phyloP scores from a whole-genome alignment of 2,113 vertebrate genomes.

The Podarcis muralis region DNA sequence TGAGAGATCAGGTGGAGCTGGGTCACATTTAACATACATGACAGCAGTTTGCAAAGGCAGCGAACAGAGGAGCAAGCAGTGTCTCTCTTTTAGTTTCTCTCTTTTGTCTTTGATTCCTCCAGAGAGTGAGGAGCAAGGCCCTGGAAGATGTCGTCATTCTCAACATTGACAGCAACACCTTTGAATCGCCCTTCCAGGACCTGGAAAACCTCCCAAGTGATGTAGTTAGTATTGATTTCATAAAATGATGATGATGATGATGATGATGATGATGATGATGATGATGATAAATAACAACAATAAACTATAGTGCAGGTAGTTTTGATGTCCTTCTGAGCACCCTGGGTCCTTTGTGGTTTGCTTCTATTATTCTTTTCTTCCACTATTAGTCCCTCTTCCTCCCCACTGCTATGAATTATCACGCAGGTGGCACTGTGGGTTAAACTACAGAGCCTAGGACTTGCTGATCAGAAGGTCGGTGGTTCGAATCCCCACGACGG shows the following conservation, averaged over 20 bases:
- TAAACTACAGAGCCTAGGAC: no score
- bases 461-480: no score
- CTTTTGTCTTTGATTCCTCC: constrained; percentile 9
- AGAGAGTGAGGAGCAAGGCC: constrained; percentile 81
- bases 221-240: constrained; percentile 77
- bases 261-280: no score
- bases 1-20: not conserved
- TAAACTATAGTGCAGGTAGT: not conserved
- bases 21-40: not conserved
- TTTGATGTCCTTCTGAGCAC: not conserved
- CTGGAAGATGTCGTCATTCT: constrained; percentile 90
- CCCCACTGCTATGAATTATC: not conserved
- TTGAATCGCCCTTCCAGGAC: constrained; percentile 87
- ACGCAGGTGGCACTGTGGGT: no score
- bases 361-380: not conserved
- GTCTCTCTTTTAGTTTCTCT: not conserved
- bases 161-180: constrained; percentile 87
- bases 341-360: not conserved
- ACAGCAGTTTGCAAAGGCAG: not conserved
- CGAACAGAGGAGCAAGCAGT: not conserved
- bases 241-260: not conserved
- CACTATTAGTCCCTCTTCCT: not conserved
- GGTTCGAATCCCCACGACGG: no score
- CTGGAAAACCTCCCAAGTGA: constrained; percentile 83
- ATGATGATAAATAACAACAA: not conserved